Base-by-base conservation (phyloP, 1,140 invertebrate genomes). In the Melanaphis sacchari region DNA sequence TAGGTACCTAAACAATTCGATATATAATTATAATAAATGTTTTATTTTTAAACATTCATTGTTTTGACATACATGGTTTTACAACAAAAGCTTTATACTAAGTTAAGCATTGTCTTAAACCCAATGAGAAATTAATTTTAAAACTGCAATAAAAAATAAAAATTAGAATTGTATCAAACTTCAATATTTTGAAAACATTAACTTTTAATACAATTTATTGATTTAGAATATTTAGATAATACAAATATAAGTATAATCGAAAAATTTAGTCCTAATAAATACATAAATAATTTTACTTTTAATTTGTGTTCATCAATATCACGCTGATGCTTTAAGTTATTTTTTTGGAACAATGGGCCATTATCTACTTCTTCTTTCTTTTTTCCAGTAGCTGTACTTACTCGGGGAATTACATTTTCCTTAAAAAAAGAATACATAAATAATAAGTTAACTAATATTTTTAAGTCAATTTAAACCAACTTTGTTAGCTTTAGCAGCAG, bases 301-400 rank as follows among this genome's bases (percentile, higher is more conserved):
- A 99, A 95, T 95, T 98, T 98, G 94, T 98, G 98, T 95, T 99
- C 98, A 95, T 99, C 98, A 40, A 98, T 97, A 49, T 98, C 96
- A 85, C 99, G 96, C 95, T 99, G 98, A 95, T 98, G 98, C 95
- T 99, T 99, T 40, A 98, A 95, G 94, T 97, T 98, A 95, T 98
- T 99, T 2, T 97, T 96, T n/a, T 97, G 97, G 87, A 99, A 95
- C 1, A 98, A 95, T 1, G 98, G 98, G 38, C 97, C 97, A 2
- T 96, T 97, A 94, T 98, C 97, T 9, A 97, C 96, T 94, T 99
- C 98, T 87, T 99, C 98, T 24, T 98, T 98, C 94, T 98, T 98
- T 89, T 92, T 94, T 9, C 89, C 89, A 8, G 18, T 90, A 82
- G 89, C 59, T 40, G 91, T 93, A 59, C 54, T 52, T 90, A 36